Evolutionary conservation across 1,140 invertebrate genomes (phyloP), one percentile per base, ranked within the genome.

Genomic region (Drosophila fuyamai): DNA sequence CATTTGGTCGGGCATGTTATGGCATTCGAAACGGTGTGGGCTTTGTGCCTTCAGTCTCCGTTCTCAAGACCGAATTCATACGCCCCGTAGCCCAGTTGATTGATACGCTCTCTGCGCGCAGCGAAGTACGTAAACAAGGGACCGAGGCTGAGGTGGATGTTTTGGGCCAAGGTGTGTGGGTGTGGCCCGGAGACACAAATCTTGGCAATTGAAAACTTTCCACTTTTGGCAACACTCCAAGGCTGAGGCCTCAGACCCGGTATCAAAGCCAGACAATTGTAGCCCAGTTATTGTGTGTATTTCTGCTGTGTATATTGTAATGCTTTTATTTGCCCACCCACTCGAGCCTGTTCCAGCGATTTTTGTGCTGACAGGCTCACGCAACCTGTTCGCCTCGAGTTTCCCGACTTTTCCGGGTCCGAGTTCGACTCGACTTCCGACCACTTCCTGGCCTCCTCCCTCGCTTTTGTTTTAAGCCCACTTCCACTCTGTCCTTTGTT

Each of bases 181-280:
- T 48, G 63, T 54, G 41, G 14, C 57, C 43, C 53, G 54, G 65
- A 77, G 65, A 67, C 38, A 53, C 47, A 72, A 67, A 68, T 54
- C 63, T 43, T 67, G 79, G 54, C 65, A 79, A 76, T 84, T 71
- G 76, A 83, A 83, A 83, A 83, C 57, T 79, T 82, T 83, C 44
- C 61, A 60, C 65, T 68, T 76, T 66, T 79, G 72, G 51, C 74
- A 81, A 61, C 46, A 77, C 50, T 78, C 61, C 48, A 76, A 67
- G 53, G 54, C 53, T 35, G 32, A 18, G 29, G 44, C 27, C 44
- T 41, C 43, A 18, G 44, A n/a, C 14, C 40, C 47, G 32, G 60
- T 58, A 53, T 18, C 73, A 54, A 76, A 59, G 54, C 73, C 72
- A 76, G 54, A 76, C 74, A 76, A 76, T 76, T 76, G 73, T 50